Base-by-base conservation (phyloP, 2,888 invertebrate genomes). In the Colostygia pectinataria region DNA sequence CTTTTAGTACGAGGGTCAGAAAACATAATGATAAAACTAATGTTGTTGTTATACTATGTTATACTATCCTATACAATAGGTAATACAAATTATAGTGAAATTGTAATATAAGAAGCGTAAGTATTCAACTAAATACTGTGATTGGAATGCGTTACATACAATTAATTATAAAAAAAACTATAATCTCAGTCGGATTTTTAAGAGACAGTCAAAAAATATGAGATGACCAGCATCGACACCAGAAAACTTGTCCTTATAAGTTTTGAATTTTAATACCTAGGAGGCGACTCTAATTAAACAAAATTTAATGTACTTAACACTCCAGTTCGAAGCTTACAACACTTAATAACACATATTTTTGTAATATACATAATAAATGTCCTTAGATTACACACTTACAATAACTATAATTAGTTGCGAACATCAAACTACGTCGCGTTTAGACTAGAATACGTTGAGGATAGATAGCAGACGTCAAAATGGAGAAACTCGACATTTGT, bases 401-500 rank as follows among this genome's bases (percentile, higher is more conserved):
- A 45, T 82, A 71, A 80, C 80, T 85, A 86, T 57, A 86, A 79
- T 85, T 89, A 90, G 77, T 83, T 79, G 87, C 89, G 79, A 78
- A 73, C 87, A 82, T 84, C 84, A 80, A 77, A 68, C 65, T 80
- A 84, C 79, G 84, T 81, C 82, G 88, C 88, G 65, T 73, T 75
- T 74, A 83, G 90, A 90, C 90, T 90, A 90, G 90, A 90, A 90
- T 87, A 83, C 80, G 80, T 90, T 90, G 89, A 91, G 90, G 90
- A 87, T 80, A 86, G 83, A 83, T 83, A 87, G 86, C 89, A 89
- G 85, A 85, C 77, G 80, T 83, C 81, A 77, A 73, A 71, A 55
- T 71, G 74, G 76, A 81, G 81, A 80, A 80, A 80, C 76, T 75
- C 74, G 76, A 78, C 74, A 65, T 71, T 73, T 70, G 64, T 68